Percentiles rank a stretch among this genome's conserved stretches.
phyloP scores from a whole-genome alignment of 2,797 vertebrate species.

The Danio aesculapii region DNA sequence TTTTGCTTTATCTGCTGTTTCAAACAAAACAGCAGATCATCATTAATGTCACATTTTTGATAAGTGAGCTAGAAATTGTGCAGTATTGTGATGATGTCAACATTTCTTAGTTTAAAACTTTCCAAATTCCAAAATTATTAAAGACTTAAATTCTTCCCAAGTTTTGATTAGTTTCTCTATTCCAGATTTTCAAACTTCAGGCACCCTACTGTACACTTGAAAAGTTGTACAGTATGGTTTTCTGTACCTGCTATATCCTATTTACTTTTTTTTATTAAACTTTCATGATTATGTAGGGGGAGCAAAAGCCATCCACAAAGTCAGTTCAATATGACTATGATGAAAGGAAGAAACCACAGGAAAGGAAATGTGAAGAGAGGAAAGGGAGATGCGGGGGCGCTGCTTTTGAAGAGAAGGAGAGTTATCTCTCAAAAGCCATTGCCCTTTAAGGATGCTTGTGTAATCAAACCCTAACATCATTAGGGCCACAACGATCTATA shows the following conservation, averaged over 20 bases:
- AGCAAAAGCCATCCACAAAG: constrained; percentile 34
- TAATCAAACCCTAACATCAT: constrained; percentile 29
- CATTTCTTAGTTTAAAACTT: not conserved
- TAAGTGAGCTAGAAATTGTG: not conserved
- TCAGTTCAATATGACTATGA: constrained; percentile 50
- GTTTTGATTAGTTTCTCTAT: not conserved
- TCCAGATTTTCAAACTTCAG: not conserved
- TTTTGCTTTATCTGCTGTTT: not conserved
- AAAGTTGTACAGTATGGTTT: constrained; percentile 1
- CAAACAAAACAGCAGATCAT: not conserved
- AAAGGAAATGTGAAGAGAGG: constrained; percentile 23
- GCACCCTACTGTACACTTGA: not conserved
- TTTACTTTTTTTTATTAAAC: constrained; percentile 29
- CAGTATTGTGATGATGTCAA: not conserved
- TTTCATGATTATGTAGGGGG: constrained; percentile 51
- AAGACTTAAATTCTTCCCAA: not conserved
- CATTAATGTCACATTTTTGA: not conserved
- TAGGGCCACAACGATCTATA: constrained; percentile 4
- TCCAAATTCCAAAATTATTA: not conserved
- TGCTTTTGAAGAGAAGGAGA: constrained; percentile 53
- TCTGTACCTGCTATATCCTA: constrained; percentile 1
- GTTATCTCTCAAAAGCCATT: constrained; percentile 23
- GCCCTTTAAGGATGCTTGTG: constrained; percentile 47
- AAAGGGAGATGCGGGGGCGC: constrained; percentile 12
- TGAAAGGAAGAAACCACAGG: constrained; percentile 44